Percentiles rank a stretch among this genome's conserved stretches.
Evolutionary conservation across 2,888 invertebrate genomes (phyloP).

Genomic region (Polydrusus tereticollis): DNA sequence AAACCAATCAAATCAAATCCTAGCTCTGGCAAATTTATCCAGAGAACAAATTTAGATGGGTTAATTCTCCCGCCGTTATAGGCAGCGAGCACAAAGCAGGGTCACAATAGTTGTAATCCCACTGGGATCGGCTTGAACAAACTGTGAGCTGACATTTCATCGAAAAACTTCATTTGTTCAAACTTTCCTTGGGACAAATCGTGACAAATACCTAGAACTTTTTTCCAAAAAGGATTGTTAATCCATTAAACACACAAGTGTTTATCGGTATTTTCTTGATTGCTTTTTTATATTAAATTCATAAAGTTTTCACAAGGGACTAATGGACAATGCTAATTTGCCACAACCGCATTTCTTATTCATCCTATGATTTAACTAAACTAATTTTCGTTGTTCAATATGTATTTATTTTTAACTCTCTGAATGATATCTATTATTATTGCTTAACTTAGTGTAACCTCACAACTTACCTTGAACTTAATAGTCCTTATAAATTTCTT

Average conservation of each 20-base stretch:
- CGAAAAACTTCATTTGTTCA: slow-evolving; percentile 50
- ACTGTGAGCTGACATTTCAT: slow-evolving; percentile 64
- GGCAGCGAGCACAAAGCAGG: slow-evolving; percentile 15
- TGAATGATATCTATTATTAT: no score
- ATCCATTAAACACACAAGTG: slow-evolving; percentile 5
- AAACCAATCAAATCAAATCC: slow-evolving; percentile 11
- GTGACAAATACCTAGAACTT: slow-evolving; percentile 24
- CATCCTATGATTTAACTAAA: no score
- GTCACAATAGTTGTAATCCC: slow-evolving; percentile 58
- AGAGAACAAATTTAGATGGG: slow-evolving; percentile 17
- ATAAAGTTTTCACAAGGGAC: no score
- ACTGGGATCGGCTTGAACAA: slow-evolving; percentile 63
- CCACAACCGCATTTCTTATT: no score
- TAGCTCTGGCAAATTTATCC: slow-evolving; percentile 6
- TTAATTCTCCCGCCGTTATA: slow-evolving; percentile 12
- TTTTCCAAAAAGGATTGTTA: slow-evolving; percentile 17
- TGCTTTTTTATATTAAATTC: no score
- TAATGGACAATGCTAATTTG: no score
- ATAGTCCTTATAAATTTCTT: no score
- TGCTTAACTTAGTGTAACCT: no score
- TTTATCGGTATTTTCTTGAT: background rate
- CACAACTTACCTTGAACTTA: no score
- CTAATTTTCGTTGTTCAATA: no score
- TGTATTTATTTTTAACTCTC: no score
- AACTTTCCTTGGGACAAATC: background rate